Evolutionary conservation across 1,140 invertebrate genomes (phyloP).

Genomic region (Bombus turneri): DNA sequence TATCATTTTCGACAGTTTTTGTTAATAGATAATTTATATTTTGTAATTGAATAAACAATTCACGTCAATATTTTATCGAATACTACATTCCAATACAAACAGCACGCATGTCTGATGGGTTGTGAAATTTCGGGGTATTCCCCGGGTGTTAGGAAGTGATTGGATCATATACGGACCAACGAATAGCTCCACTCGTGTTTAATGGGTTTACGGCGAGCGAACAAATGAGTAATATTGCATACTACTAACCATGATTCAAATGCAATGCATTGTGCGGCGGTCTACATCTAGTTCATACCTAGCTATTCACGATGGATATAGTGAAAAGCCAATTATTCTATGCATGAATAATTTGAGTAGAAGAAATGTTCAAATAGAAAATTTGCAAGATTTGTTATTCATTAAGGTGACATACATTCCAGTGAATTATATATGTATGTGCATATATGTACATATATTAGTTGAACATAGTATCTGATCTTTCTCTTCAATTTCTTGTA

Average conservation of each 20-base stretch:
- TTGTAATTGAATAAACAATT: not conserved
- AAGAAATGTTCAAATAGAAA: constrained; percentile 21
- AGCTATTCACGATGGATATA: constrained; percentile 21
- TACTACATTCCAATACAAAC: constrained; percentile 8
- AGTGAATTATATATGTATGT: not conserved
- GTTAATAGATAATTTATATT: constrained; percentile 11
- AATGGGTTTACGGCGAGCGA: constrained; percentile 48
- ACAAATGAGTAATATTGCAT: constrained; percentile 52
- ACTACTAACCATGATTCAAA: constrained; percentile 48
- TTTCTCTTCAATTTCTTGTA: not conserved
- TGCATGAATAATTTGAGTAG: constrained; percentile 46
- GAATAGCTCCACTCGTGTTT: constrained; percentile 45
- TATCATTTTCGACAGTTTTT: not conserved
- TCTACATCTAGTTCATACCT: constrained; percentile 42
- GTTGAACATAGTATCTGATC: not conserved
- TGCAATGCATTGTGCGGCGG: constrained; percentile 25
- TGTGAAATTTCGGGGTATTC: constrained; percentile 49
- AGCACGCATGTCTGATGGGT: constrained; percentile 33
- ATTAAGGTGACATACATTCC: not conserved
- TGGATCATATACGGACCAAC: constrained; percentile 55
- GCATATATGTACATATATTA: not conserved
- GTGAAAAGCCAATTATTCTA: constrained; percentile 47
- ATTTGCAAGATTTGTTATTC: not conserved
- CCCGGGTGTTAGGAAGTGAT: constrained; percentile 48
- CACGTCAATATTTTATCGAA: not conserved